phyloP scores from a whole-genome alignment of 2,888 invertebrate species.

The Hydroisotoma schaefferi region DNA sequence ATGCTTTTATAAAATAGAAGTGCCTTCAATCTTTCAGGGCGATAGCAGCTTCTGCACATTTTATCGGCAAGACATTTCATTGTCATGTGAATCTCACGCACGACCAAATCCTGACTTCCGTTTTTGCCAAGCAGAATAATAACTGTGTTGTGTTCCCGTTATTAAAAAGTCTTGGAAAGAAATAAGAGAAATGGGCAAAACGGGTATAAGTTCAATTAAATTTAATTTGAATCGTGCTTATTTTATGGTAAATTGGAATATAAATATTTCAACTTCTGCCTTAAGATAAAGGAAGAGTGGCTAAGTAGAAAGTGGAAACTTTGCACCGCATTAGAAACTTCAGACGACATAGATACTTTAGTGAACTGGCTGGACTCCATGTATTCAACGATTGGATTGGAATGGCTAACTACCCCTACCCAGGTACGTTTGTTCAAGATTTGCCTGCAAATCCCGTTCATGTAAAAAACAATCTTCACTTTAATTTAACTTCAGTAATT shows the following conservation, averaged over 20 bases:
- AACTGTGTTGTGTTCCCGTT: constrained; percentile 71
- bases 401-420: constrained; percentile 94
- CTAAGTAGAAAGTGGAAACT: constrained; percentile 70
- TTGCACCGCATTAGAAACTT: constrained; percentile 65
- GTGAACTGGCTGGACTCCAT: constrained; percentile 68
- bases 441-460: constrained; percentile 81
- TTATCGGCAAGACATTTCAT: constrained; percentile 68
- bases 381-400: constrained; percentile 76
- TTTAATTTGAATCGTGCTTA: too few species aligned
- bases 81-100: constrained; percentile 76
- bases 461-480: constrained; percentile 51
- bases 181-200: constrained; percentile 57
- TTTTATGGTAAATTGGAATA: neutral
- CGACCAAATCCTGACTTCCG: constrained; percentile 71
- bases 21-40: constrained; percentile 59
- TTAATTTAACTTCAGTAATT: neutral
- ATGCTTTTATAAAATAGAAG: neutral
- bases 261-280: neutral
- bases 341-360: constrained; percentile 58
- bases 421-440: constrained; percentile 72
- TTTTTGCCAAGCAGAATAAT: constrained; percentile 60
- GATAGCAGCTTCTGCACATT: constrained; percentile 86
- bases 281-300: too few species aligned
- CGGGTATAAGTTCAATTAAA: constrained; percentile 54
- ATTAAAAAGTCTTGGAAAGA: constrained; percentile 74